Evolutionary conservation across 2,888 invertebrate genomes (phyloP), one percentile per base, ranked within the genome.

Genomic region (Zygothrica quintamaculata): DNA sequence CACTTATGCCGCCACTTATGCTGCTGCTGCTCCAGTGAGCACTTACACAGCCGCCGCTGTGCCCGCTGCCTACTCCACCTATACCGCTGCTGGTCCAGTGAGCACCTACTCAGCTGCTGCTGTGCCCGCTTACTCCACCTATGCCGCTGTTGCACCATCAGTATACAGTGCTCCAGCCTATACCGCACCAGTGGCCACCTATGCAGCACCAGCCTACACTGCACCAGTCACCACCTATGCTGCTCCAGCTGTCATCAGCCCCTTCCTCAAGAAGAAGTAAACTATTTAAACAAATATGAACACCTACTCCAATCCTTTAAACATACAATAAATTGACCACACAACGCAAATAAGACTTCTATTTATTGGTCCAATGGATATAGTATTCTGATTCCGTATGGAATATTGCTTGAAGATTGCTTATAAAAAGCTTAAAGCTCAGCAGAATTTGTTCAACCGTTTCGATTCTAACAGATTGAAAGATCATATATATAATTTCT

Each of bases 231-330:
- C 80, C 69, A 77, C 85, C 42, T 81, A 84, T 29, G 69, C 81
- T 42, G 78, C 79, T 8, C 84, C 81, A 18, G 71, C 82, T 39
- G 55, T 84, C 44, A 9, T 84, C 69, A 81, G 77, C 65, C 70
- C 84, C 43, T 69, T 84, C 64, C 43, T 84, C 59, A 84, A 84
- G 81, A 84, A 84, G 84, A 84, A 84, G 84, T 84, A 86, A 79
- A 26, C 33, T 50, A 12, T 9, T 11, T 8, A 16, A 34, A n/a
- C n/a, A n/a, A n/a, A n/a, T n/a, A n/a, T n/a, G n/a, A n/a, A n/a
- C n/a, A n/a, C n/a, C 11, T 18, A 46, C 33, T 13, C 15, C 1
- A 13, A 8, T 3, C 1, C 8, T 13, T 4, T 64, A 34, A 58
- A 31, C n/a, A 48, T 48, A 58, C 34, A 78, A 82, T 61, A 67